phyloP scores from a whole-genome alignment of 2,888 invertebrate species.

The Endotricha flammealis region DNA sequence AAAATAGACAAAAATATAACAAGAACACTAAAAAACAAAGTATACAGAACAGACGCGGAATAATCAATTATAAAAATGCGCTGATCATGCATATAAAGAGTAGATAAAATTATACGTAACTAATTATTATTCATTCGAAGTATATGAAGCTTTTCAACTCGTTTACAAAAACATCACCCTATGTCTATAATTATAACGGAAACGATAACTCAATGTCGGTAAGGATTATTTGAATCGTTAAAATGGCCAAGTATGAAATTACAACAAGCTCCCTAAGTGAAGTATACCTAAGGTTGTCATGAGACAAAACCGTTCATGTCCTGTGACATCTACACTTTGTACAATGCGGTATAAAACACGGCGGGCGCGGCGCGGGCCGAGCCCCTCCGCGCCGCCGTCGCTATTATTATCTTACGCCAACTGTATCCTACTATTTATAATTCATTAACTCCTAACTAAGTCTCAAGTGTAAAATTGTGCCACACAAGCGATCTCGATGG shows the following conservation, averaged over 20 bases:
- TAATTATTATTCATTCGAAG: constrained; percentile 26
- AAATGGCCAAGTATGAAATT: constrained; percentile 48
- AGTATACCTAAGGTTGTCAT: constrained; percentile 47
- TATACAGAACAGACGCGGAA: constrained; percentile 12
- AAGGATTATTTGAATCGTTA: constrained; percentile 38
- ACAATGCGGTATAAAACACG: constrained; percentile 52
- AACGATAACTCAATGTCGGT: constrained; percentile 30
- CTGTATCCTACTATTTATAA: constrained; percentile 64
- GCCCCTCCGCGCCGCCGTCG: constrained; percentile 22
- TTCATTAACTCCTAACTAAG: constrained; percentile 71
- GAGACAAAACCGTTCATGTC: constrained; percentile 46
- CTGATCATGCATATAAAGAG: constrained; percentile 24
- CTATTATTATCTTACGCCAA: constrained; percentile 32
- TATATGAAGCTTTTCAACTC: constrained; percentile 26
- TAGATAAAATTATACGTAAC: constrained; percentile 25
- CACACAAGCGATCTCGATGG: constrained; percentile 60
- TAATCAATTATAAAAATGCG: constrained; percentile 12
- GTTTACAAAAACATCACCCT: constrained; percentile 31
- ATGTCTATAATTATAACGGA: constrained; percentile 30
- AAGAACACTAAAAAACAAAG: constrained; percentile 24
- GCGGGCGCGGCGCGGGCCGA: constrained; percentile 20
- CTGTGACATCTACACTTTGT: constrained; percentile 58
- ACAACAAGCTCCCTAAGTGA: constrained; percentile 49
- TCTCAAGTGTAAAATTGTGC: constrained; percentile 71
- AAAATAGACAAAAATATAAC: constrained; percentile 31